These are phyloP conservation scores for Hylyphantes graminicola DNA, from an alignment of 1,140 invertebrate genomes.

Conservation along the genomic window DNA sequence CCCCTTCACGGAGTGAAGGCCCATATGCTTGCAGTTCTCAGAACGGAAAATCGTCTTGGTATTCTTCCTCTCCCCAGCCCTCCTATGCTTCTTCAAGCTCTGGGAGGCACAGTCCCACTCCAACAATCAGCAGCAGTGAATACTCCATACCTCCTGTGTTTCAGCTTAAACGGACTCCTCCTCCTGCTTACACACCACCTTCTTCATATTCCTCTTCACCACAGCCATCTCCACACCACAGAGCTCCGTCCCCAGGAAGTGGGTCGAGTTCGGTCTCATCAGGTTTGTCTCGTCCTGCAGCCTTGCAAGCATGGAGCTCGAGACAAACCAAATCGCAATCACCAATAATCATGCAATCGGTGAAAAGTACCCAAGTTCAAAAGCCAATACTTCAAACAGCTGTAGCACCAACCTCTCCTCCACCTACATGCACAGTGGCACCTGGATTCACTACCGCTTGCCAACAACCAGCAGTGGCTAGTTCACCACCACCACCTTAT, in stretches of 20 bases:
- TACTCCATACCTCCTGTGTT: constrained; percentile 61
- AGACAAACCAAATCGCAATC: constrained; percentile 74
- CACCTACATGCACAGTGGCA: constrained; percentile 48
- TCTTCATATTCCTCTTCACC: constrained; percentile 69
- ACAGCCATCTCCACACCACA: constrained; percentile 48
- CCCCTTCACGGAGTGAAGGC: constrained; percentile 73
- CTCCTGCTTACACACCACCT: constrained; percentile 79
- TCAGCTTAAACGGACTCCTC: constrained; percentile 84
- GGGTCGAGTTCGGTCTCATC: constrained; percentile 42
- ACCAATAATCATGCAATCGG: constrained; percentile 95
- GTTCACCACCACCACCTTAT: constrained; percentile 56
- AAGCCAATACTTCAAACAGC: constrained; percentile 94
- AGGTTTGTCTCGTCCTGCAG: constrained; percentile 61
- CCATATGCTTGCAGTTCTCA: constrained; percentile 74
- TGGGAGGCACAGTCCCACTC: constrained; percentile 63
- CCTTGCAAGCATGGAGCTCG: constrained; percentile 67
- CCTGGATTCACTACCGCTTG: constrained; percentile 29
- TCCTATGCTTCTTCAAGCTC: constrained; percentile 78
- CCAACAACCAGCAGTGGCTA: constrained; percentile 32
- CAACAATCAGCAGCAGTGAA: constrained; percentile 72
- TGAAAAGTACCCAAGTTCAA: constrained; percentile 87
- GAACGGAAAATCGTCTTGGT: constrained; percentile 56
- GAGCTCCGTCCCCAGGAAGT: constrained; percentile 39
- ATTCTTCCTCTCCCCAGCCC: constrained; percentile 75
- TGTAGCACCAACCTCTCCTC: constrained; percentile 83